These are phyloP conservation scores for Stenchaetothrips biformis DNA, from an alignment of 2,888 invertebrate genomes.

Conservation along the genomic window DNA sequence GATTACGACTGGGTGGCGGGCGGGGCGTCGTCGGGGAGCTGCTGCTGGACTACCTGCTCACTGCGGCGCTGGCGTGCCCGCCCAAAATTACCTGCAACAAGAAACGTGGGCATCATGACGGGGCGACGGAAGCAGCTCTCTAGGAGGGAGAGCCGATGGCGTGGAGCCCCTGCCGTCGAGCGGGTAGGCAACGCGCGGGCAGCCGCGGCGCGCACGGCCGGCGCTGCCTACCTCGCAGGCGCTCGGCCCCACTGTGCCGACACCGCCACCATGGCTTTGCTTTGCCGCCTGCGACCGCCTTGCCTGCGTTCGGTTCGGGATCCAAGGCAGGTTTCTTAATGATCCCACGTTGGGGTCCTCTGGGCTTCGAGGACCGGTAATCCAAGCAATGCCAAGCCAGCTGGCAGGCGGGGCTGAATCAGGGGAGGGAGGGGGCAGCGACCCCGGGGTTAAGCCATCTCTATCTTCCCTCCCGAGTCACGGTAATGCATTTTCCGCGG, in stretches of 20 bases:
- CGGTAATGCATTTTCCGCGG: not conserved
- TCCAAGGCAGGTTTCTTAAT: not conserved
- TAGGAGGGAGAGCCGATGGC: no score
- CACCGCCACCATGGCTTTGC: no score
- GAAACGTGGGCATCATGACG: not conserved
- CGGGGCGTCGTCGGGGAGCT: not conserved
- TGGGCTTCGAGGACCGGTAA: not conserved
- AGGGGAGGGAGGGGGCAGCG: not conserved
- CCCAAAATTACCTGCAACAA: not conserved
- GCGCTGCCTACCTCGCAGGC: no score
- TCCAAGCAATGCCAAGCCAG: not conserved
- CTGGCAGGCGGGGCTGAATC: not conserved
- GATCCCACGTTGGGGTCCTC: not conserved
- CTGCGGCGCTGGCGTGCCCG: not conserved
- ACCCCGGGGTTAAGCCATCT: not conserved
- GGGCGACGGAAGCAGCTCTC: no score
- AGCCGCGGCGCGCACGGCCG: no score
- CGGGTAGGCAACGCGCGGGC: no score
- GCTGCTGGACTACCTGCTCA: not conserved
- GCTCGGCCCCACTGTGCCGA: no score
- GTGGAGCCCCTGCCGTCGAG: no score
- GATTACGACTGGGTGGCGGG: not conserved
- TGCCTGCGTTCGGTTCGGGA: not conserved
- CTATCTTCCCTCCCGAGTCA: not conserved
- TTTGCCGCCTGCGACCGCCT: not conserved